Conservation (phyloP, 2,113 vertebrate genomes). For the Plecturocebus donacophilus region DNA sequence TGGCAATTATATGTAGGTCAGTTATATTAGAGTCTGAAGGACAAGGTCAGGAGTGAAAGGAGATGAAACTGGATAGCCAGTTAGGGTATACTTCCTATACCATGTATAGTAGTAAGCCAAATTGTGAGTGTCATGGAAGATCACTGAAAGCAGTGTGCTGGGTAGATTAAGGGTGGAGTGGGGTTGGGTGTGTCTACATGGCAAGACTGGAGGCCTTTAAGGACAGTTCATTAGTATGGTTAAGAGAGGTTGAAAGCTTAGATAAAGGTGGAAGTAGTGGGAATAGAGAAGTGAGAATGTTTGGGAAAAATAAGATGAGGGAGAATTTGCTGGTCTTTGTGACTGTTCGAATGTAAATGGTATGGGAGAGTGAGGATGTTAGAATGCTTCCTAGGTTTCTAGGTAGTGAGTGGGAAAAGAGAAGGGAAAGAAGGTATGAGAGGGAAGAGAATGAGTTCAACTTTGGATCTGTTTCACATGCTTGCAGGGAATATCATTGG, state of each 20-base stretch:
- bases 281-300: not conserved
- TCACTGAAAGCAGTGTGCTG: not conserved
- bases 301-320: not conserved
- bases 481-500: not conserved
- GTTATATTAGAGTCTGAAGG: not conserved
- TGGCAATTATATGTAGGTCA: not conserved
- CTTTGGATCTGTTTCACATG: not conserved
- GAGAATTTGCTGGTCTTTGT: not conserved
- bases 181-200: fast-evolving
- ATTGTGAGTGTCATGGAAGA: not conserved
- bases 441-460: not conserved
- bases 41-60: not conserved
- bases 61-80: not conserved
- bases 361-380: not conserved
- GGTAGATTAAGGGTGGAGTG: not conserved
- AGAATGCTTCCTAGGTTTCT: not conserved
- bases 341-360: not conserved
- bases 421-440: not conserved
- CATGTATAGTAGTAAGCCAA: not conserved
- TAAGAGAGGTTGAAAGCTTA: not conserved
- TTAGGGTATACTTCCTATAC: not conserved
- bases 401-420: not conserved
- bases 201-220: not conserved
- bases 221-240: not conserved
- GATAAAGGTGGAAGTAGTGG: not conserved